Percentiles rank a stretch among this genome's conserved stretches.
These are phyloP conservation scores for Sycophila sp. DNA, from an alignment of 1,140 invertebrate species.

Conservation along the genomic window DNA sequence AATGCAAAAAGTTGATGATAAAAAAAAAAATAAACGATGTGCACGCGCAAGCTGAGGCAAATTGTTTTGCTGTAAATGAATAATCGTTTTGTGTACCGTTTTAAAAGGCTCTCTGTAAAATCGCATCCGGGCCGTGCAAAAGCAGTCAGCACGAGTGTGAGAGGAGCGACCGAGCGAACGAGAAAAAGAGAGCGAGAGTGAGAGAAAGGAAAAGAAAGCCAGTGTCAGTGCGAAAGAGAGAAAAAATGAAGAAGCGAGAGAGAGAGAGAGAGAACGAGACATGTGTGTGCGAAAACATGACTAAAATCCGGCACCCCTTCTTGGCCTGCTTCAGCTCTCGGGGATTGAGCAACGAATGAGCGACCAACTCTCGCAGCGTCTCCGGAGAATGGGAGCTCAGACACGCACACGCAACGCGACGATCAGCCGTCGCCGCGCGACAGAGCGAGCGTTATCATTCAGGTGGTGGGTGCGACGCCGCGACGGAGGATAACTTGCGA, in stretches of 20 bases:
- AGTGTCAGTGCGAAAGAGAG: too few species aligned
- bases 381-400: slow-evolving; percentile 16
- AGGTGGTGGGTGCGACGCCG: slow-evolving; percentile 27
- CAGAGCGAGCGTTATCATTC: slow-evolving; percentile 16
- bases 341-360: slow-evolving; percentile 32
- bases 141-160: too few species aligned
- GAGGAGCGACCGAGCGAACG: too few species aligned
- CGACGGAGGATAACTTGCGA: too few species aligned
- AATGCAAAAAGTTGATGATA: background rate
- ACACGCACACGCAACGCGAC: slow-evolving; percentile 2
- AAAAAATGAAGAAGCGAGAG: background rate
- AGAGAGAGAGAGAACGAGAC: too few species aligned
- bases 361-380: slow-evolving; percentile 5
- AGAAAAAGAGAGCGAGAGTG: too few species aligned
- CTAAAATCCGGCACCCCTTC: slow-evolving; percentile 26
- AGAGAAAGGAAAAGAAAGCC: too few species aligned
- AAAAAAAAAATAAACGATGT: slow-evolving; percentile 10
- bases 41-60: slow-evolving; percentile 17
- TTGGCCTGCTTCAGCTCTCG: slow-evolving; percentile 35
- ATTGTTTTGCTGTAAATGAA: background rate
- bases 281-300: too few species aligned
- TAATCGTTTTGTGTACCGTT: too few species aligned
- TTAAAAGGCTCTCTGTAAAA: too few species aligned
- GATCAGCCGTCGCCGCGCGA: too few species aligned
- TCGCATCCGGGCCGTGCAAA: too few species aligned